Base-by-base conservation (phyloP, 2,797 vertebrate species). In the Paguma larvata region DNA sequence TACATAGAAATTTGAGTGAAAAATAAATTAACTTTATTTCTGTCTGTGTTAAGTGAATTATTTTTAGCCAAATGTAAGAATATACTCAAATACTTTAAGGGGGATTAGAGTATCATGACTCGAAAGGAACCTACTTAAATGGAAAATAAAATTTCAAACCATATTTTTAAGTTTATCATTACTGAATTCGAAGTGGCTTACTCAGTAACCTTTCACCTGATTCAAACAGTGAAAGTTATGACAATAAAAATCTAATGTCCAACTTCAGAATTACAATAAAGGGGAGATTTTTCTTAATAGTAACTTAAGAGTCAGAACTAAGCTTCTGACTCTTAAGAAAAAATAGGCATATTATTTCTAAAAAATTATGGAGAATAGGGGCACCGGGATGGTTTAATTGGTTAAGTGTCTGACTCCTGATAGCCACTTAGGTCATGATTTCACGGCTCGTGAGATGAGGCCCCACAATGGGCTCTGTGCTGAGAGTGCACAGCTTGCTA, bases 191-290 rank as follows among this genome's bases (percentile, higher is more conserved):
- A 89, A 96, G 41, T 93, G 21, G 38, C 72, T 89, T 70, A 46
- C 65, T 30, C 70, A 87, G 2, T 84, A 51, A 62, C 34, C 30
- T 38, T 93, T 82, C 32, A 91, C 21, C 62, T 95, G 89, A 73
- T 59, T 59, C 56, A 59, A 59, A 59, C 59, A 95, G 87, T 68
- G 16, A 95, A 94, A 92, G 72, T 27, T 48, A 14, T 59, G 51
- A 77, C 65, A 80, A 86, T 62, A 72, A 91, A 95, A 96, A 91
- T 68, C 62, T 89, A 25, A 68, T 63, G 15, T 44, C 38, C 70
- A 96, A 92, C 32, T 80, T 84, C 59, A 95, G 38, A 59, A 92
- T 72, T 95, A 88, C 41, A 34, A 88, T 82, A 97, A 89, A 84
- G 7, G 25, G n/a, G n/a, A 63, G 93, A 82, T 44, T 0, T 97